Conservation (phyloP, 2,888 invertebrate species). For the Aethes cnicana region DNA sequence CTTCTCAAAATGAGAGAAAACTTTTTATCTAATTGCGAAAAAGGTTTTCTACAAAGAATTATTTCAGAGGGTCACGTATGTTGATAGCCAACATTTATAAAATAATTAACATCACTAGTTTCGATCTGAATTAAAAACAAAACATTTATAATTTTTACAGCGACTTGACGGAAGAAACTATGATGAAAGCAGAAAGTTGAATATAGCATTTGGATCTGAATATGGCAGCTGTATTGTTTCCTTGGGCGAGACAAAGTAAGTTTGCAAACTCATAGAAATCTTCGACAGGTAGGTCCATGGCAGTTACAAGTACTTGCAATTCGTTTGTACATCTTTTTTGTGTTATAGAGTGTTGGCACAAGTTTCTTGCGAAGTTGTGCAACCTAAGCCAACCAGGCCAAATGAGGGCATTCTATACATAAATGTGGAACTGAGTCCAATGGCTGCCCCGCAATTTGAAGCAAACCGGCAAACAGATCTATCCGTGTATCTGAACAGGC, state of each 20-base stretch:
- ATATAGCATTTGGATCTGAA: conserved; percentile 90
- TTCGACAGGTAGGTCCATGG: too few species aligned
- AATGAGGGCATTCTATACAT: conserved; percentile 94
- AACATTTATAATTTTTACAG: conserved; percentile 67
- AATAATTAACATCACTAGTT: background rate
- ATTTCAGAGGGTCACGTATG: conserved; percentile 85
- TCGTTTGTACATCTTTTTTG: too few species aligned
- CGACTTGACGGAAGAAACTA: conserved; percentile 90
- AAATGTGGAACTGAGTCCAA: conserved; percentile 92
- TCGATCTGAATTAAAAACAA: background rate
- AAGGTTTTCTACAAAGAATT: conserved; percentile 85
- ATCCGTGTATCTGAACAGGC: conserved; percentile 88
- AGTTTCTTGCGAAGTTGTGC: conserved; percentile 93
- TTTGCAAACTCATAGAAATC: background rate
- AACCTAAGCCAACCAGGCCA: conserved; percentile 92
- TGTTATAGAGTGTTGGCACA: conserved; percentile 91
- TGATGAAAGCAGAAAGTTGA: conserved; percentile 87
- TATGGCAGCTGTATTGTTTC: conserved; percentile 91
- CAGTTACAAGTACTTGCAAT: too few species aligned
- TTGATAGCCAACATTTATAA: conserved; percentile 8
- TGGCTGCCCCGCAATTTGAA: conserved; percentile 94
- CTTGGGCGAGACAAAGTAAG: conserved; percentile 90
- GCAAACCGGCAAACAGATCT: conserved; percentile 87
- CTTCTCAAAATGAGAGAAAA: conserved; percentile 83
- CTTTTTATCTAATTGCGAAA: conserved; percentile 87